Percentiles rank a stretch among this genome's conserved stretches.
Evolutionary conservation across 2,113 vertebrate genomes (phyloP).

Genomic region (Leucoraja erinaceus): DNA sequence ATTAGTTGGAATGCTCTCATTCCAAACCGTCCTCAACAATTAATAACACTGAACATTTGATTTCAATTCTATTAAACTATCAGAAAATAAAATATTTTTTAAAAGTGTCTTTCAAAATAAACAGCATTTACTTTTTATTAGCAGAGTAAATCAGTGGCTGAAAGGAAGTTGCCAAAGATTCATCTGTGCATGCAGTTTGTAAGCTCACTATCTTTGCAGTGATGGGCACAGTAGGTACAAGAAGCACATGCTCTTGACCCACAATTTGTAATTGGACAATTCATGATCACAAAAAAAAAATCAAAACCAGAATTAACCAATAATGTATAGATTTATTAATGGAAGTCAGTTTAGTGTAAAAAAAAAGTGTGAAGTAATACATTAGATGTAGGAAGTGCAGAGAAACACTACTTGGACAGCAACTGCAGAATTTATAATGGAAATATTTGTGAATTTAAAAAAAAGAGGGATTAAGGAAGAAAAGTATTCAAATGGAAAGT

Average conservation of each 20-base stretch:
- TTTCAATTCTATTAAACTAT: neutral
- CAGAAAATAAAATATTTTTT: neutral
- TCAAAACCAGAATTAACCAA: neutral
- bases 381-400: neutral
- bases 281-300: neutral
- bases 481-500: neutral
- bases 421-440: neutral
- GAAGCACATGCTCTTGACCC: neutral
- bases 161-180: neutral
- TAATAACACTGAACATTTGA: neutral
- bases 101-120: neutral
- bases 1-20: too few species aligned
- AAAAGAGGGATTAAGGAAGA: neutral
- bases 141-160: neutral
- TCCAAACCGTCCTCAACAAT: too few species aligned
- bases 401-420: neutral
- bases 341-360: neutral
- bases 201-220: neutral
- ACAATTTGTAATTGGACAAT: neutral
- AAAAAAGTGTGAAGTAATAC: neutral
- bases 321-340: neutral
- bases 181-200: neutral
- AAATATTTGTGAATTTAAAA: neutral
- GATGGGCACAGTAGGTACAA: neutral
- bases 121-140: neutral